Percentiles rank a stretch among this genome's conserved stretches.
phyloP scores from a whole-genome alignment of 2,797 vertebrate genomes.

The Pangasius mekongensis region DNA sequence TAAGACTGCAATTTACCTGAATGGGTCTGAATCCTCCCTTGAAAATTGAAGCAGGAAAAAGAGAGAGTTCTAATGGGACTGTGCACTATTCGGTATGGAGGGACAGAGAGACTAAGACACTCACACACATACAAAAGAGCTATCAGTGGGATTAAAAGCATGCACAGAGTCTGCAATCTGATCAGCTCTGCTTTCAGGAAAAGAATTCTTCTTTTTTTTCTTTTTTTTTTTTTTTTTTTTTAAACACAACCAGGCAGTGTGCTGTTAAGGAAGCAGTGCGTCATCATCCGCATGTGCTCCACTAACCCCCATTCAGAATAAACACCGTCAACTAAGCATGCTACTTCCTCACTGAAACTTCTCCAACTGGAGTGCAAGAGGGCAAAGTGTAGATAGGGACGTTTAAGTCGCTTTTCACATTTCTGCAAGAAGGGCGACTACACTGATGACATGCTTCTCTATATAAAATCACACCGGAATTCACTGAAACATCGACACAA shows the following conservation, averaged over 20 bases:
- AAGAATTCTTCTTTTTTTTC: background rate
- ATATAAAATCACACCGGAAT: background rate
- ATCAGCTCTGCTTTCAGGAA: constrained; percentile 32
- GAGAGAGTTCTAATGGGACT: constrained; percentile 95
- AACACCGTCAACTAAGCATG: constrained; percentile 10
- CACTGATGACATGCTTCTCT: background rate
- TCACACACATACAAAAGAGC: constrained; percentile 42
- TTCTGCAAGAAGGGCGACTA: background rate
- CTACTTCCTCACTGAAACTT: constrained; percentile 30
- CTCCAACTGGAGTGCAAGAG: background rate
- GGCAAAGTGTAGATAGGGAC: background rate
- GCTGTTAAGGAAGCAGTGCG: constrained; percentile 33
- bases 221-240: background rate
- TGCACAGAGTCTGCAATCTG: constrained; percentile 43
- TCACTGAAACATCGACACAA: background rate
- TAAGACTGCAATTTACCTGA: constrained; percentile 76
- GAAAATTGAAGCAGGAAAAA: constrained; percentile 94
- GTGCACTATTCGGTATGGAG: constrained; percentile 73
- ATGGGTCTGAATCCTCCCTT: constrained; percentile 99
- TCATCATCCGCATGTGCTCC: constrained; percentile 42
- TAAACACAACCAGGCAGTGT: constrained; percentile 14
- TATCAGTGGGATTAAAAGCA: constrained; percentile 31
- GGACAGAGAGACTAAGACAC: constrained; percentile 43
- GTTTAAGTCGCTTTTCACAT: background rate
- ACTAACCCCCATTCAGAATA: constrained; percentile 35